phyloP scores from a whole-genome alignment of 1,140 invertebrate genomes.

The Diabrotica undecimpunctata region DNA sequence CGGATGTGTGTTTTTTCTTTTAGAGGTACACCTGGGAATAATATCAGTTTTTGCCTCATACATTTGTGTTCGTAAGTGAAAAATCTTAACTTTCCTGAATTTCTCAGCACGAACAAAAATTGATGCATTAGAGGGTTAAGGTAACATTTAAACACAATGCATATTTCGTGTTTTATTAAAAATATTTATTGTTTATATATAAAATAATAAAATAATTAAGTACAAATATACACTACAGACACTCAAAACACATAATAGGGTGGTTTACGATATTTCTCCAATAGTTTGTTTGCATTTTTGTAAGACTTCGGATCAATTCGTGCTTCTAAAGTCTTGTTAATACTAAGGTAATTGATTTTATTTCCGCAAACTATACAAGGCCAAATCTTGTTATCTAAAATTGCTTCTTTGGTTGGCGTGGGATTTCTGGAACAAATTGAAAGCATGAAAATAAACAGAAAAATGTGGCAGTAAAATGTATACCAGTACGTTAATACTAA shows the following conservation, averaged over 20 bases:
- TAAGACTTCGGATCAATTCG: constrained; percentile 1
- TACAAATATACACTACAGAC: background rate
- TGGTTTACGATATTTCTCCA: constrained; percentile 6
- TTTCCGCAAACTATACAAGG: background rate
- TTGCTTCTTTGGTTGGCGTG: constrained; percentile 3
- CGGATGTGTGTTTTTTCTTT: too few species aligned
- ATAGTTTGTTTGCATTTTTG: constrained; percentile 4
- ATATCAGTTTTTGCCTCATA: too few species aligned
- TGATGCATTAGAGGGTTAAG: too few species aligned
- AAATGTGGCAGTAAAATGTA: too few species aligned
- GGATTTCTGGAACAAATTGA: constrained; percentile 7
- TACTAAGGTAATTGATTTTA: constrained; percentile 2
- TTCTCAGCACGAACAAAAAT: too few species aligned
- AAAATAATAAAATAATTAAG: background rate
- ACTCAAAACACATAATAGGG: constrained; percentile 4
- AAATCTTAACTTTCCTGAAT: too few species aligned
- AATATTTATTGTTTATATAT: too few species aligned
- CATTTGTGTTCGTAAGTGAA: too few species aligned
- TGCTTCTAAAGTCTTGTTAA: constrained; percentile 8
- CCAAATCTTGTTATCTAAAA: constrained; percentile 5
- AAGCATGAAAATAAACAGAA: background rate
- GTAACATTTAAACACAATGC: too few species aligned
- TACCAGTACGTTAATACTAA: too few species aligned
- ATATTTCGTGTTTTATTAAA: too few species aligned
- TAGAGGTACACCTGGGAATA: too few species aligned